Conservation (phyloP, 1,140 invertebrate species). For the Drosophila parabipectinata region DNA sequence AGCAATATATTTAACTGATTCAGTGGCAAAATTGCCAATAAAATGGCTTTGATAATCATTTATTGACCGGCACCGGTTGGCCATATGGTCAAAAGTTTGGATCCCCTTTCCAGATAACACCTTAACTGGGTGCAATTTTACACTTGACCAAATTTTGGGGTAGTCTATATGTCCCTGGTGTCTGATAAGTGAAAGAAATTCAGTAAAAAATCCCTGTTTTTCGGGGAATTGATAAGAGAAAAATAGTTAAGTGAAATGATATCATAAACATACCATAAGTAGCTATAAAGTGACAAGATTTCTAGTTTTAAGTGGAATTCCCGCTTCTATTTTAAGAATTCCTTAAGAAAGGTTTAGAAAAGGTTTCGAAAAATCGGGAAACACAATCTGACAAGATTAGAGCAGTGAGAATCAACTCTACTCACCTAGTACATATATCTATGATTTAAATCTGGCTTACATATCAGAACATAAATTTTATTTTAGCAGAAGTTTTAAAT, state of each 20-base stretch:
- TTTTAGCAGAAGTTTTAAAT: no score
- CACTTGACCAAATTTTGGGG: constrained; percentile 39
- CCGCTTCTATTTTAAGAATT: no score
- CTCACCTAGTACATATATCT: no score
- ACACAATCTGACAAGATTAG: no score
- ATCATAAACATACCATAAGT: not conserved
- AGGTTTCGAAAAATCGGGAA: no score
- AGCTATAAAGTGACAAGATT: not conserved
- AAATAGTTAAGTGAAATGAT: not conserved
- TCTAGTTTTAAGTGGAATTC: not conserved
- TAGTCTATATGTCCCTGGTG: not conserved
- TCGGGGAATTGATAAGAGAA: constrained; percentile 1
- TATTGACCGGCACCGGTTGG: constrained; percentile 62
- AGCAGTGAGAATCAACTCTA: no score
- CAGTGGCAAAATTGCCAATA: constrained; percentile 50
- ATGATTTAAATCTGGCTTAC: no score
- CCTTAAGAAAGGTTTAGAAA: no score
- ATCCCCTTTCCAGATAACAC: constrained; percentile 12
- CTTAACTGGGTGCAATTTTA: constrained; percentile 53
- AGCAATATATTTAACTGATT: constrained; percentile 56
- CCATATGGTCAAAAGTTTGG: constrained; percentile 68
- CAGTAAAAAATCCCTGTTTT: not conserved
- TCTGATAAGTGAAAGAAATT: constrained; percentile 3
- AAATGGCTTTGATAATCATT: constrained; percentile 61
- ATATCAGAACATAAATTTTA: no score